A percentile compares a stretch with the other conserved stretches of the same genome.
phyloP scores from a whole-genome alignment of 2,113 vertebrate genomes.

The Dunckerocampus dactyliophorus region DNA sequence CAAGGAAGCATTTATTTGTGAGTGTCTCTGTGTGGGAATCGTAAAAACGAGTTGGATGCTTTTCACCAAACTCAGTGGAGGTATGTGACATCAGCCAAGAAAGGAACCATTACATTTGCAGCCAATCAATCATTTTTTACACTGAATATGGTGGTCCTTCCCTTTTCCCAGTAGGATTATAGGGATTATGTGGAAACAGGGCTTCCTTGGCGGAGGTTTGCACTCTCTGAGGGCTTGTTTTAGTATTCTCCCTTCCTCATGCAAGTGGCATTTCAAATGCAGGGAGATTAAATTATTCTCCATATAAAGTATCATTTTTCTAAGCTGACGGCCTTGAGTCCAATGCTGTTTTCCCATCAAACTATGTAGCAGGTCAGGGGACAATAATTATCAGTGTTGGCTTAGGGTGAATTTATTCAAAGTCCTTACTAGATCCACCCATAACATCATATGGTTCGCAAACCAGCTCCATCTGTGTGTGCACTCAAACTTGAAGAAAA shows the following conservation, averaged over 20 bases:
- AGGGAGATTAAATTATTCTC: constrained; percentile 16
- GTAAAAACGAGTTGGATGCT: not conserved
- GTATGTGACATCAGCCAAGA: not conserved
- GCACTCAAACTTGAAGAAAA: constrained; percentile 10
- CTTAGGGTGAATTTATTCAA: constrained; percentile 46
- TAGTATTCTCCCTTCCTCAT: constrained; percentile 18
- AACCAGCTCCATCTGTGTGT: constrained; percentile 45
- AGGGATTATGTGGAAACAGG: constrained; percentile 7
- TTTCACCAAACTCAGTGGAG: constrained; percentile 7
- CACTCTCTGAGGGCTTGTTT: not conserved
- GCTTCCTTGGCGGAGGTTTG: not conserved
- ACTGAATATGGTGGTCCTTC: constrained; percentile 6
- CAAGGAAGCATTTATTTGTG: no score
- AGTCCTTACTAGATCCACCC: constrained; percentile 29
- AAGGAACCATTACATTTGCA: constrained; percentile 7
- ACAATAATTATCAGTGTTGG: constrained; percentile 45
- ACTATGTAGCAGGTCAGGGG: constrained; percentile 33
- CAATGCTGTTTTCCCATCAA: constrained; percentile 1
- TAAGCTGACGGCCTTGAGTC: not conserved
- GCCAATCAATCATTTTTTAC: constrained; percentile 4
- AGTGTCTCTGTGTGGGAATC: no score
- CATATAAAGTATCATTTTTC: constrained; percentile 24
- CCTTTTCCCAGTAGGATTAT: constrained; percentile 3
- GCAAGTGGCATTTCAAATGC: constrained; percentile 26
- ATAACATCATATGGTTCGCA: constrained; percentile 28